phyloP scores from a whole-genome alignment of 2,797 vertebrate genomes.

The Danio aesculapii region DNA sequence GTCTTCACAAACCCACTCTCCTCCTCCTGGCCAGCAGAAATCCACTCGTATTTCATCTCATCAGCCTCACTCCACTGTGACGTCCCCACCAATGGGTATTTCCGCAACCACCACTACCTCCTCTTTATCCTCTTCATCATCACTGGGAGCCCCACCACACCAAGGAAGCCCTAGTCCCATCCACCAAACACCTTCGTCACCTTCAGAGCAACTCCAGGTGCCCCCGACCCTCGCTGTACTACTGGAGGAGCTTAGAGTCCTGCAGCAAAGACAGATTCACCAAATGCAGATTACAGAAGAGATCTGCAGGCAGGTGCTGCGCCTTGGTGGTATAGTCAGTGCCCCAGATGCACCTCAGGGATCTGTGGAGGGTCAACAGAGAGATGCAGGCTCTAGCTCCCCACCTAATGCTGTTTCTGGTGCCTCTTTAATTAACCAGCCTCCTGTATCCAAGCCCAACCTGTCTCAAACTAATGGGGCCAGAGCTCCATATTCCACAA shows the following conservation, averaged over 20 bases:
- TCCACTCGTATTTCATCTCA: slow-evolving; percentile 63
- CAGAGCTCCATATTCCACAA: slow-evolving; percentile 63
- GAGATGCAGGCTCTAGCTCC: slow-evolving; percentile 72
- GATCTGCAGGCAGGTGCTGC: slow-evolving; percentile 90
- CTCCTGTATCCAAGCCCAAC: slow-evolving; percentile 71
- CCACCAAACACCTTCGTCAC: slow-evolving; percentile 74
- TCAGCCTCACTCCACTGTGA: slow-evolving; percentile 76
- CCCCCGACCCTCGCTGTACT: slow-evolving; percentile 85
- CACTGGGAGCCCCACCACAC: slow-evolving; percentile 69
- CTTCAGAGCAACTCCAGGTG: slow-evolving; percentile 75
- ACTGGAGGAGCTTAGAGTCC: slow-evolving; percentile 88
- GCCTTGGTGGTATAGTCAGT: slow-evolving; percentile 82
- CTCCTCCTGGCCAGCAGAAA: slow-evolving; percentile 75
- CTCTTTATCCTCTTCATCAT: slow-evolving; percentile 72
- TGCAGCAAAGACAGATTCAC: slow-evolving; percentile 93
- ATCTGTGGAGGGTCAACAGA: slow-evolving; percentile 69
- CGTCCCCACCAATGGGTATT: slow-evolving; percentile 80
- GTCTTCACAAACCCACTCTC: slow-evolving; percentile 80
- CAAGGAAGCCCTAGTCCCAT: slow-evolving; percentile 82
- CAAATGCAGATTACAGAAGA: slow-evolving; percentile 97
- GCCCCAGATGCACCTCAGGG: slow-evolving; percentile 69
- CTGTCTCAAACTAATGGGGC: slow-evolving; percentile 66
- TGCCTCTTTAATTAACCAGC: slow-evolving; percentile 73
- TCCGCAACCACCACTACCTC: slow-evolving; percentile 81
- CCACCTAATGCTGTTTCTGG: slow-evolving; percentile 74